Evolutionary conservation across 2,888 invertebrate genomes (phyloP), one percentile per base, ranked within the genome.

Genomic region (Venustoraphidia nigricollis): DNA sequence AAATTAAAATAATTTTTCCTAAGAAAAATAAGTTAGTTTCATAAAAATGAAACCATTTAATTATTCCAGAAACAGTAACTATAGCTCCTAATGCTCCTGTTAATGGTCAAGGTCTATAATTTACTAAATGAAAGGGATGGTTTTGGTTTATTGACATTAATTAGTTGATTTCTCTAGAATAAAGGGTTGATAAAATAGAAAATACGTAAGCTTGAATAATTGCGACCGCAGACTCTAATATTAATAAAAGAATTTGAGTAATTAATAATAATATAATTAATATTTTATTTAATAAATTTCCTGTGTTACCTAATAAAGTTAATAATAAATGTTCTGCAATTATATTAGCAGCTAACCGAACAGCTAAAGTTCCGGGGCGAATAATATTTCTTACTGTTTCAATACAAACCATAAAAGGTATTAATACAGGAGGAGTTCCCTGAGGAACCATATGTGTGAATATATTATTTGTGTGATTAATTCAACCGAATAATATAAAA

Each of bases 291-390:
- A 36, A 47, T 55, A 56, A 43, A 64, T 27, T 27, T 27, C 27
- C 27, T 27, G 27, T 44, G 53, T 69, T 68, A 50, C 75, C 72
- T 59, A 81, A 58, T 56, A 83, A 55, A 2, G 77, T 78, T 71
- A 83, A 63, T 60, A 83, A 55, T 65, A 83, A 60, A 62, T 83
- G 81, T 0, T 81, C 82, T 1, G 83, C 80, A 71, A 82, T 81
- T 76, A 83, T 82, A 70, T 83, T 83, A n/a, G 83, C 83, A 6
- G 78, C 73, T 69, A 83, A 60, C 53, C 83, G 82, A 50, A 84
- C 73, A 1, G 79, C 75, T 69, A 83, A 65, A 3, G 83, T 83
- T 62, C 74, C 68, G 0, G 81, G 80, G 10, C 80, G 81, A 65
- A 83, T 82, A 54, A 81, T 56, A 68, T 81, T 82, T 57, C 81